Evolutionary conservation across 2,797 vertebrate species (phyloP).

Genomic region (Phrynocephalus forsythii): DNA sequence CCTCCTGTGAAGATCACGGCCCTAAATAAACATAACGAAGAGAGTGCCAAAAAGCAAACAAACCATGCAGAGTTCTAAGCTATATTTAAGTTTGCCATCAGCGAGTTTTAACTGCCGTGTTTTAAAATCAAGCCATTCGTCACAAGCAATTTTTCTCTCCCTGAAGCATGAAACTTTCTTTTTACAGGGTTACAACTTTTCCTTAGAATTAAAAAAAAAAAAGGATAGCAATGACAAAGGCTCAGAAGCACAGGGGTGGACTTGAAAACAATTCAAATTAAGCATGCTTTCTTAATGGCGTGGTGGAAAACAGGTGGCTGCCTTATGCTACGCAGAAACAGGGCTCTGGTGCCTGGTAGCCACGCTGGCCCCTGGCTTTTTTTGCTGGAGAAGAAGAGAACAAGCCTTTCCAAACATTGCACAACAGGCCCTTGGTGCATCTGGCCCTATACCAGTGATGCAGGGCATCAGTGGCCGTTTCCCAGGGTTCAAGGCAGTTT

Average conservation of each 20-base stretch:
- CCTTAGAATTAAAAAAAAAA: neutral
- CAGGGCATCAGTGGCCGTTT: no score
- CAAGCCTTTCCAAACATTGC: neutral
- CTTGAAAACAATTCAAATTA: neutral
- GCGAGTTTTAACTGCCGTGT: conserved; percentile 6
- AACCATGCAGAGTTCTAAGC: neutral
- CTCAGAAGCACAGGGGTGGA: neutral
- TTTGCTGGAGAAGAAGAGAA: neutral
- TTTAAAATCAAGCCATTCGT: neutral
- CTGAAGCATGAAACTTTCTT: neutral
- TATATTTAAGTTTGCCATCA: accelerated
- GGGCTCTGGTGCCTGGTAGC: neutral
- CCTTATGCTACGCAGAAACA: no score
- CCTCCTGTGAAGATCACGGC: neutral
- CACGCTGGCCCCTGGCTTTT: neutral
- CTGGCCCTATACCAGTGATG: neutral
- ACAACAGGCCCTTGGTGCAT: neutral
- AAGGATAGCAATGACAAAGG: neutral
- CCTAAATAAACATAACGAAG: neutral
- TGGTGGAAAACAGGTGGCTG: neutral
- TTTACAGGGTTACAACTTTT: neutral
- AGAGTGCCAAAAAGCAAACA: neutral
- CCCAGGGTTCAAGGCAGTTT: neutral
- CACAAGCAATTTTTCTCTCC: accelerated
- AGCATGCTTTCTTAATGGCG: conserved; percentile 42